Evolutionary conservation across 2,797 vertebrate species (phyloP).

Genomic region (Lemur catta): DNA sequence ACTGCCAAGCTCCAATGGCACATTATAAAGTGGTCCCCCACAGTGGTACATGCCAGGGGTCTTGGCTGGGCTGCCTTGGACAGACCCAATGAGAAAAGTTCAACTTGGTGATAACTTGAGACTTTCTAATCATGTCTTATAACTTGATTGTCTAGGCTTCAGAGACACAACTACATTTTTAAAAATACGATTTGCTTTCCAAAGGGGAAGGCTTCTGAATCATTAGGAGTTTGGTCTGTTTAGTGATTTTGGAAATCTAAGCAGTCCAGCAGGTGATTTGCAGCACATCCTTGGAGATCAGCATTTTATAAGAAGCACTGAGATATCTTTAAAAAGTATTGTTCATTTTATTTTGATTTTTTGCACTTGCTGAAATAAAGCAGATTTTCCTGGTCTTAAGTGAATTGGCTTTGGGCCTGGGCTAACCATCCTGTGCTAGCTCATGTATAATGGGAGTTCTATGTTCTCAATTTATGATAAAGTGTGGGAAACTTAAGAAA

Average conservation of each 20-base stretch:
- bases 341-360: neutral
- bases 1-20: neutral
- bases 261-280: neutral
- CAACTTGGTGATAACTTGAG: neutral
- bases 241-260: neutral
- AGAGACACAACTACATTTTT: neutral
- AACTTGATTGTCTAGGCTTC: neutral
- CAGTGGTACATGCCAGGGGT: neutral
- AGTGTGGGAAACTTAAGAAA: conserved; percentile 9
- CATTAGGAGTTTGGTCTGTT: neutral
- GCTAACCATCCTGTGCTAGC: fast-evolving
- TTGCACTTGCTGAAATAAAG: neutral
- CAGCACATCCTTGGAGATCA: neutral
- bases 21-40: neutral
- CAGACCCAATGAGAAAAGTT: neutral
- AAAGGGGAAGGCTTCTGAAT: neutral
- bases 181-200: neutral
- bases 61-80: neutral
- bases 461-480: neutral
- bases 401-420: neutral
- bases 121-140: neutral
- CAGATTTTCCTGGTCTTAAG: fast-evolving
- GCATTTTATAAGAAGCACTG: neutral
- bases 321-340: neutral
- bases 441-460: neutral